These are phyloP conservation scores for Perca schrenkii DNA, from an alignment of 2,113 vertebrate genomes.

Conservation along the genomic window DNA sequence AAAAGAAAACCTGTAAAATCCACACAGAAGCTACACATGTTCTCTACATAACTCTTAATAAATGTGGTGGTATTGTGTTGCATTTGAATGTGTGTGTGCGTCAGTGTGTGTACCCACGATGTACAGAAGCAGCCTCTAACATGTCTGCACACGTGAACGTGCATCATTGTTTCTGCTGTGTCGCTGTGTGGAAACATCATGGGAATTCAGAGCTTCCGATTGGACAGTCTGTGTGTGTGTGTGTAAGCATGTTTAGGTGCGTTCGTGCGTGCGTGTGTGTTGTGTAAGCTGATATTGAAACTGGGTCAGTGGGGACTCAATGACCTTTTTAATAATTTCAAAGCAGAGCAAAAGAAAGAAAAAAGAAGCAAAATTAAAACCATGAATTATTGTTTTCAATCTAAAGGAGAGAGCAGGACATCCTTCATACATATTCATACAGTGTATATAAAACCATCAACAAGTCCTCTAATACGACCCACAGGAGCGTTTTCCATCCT, in stretches of 20 bases:
- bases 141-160: conserved; percentile 1
- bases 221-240: background rate
- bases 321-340: background rate
- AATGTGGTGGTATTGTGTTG: background rate
- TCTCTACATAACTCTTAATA: conserved; percentile 13
- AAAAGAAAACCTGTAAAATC: background rate
- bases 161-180: background rate
- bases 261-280: background rate
- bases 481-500: no score
- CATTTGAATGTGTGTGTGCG: background rate
- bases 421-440: no score
- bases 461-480: no score
- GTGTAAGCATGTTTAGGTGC: background rate
- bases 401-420: no score
- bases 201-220: conserved; percentile 7
- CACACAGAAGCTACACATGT: background rate
- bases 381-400: background rate
- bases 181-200: background rate
- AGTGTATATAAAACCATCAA: no score
- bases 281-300: background rate
- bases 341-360: no score
- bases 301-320: background rate
- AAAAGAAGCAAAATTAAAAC: no score
- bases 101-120: background rate
- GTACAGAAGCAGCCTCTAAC: conserved; percentile 3